Evolutionary conservation across 2,797 vertebrate genomes (phyloP), one percentile per base, ranked within the genome.

Genomic region (Poecilia velifera): DNA sequence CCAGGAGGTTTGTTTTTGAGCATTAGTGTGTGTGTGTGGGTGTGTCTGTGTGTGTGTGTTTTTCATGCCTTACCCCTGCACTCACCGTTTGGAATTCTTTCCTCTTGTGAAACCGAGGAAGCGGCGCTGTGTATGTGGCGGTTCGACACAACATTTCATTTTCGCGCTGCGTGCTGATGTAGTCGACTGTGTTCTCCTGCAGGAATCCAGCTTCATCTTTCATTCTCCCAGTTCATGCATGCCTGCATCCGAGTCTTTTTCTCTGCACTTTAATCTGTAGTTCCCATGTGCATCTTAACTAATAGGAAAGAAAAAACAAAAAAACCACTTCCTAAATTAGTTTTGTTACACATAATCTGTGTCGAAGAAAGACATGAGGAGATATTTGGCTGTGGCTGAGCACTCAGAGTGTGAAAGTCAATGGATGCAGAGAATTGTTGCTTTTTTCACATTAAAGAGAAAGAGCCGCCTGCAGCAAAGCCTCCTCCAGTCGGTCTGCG

Each of bases 81-180:
- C 80, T 82, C 82, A 76, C 87, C 64, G 66, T 84, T 90, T 90
- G 76, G 85, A 85, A 93, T 91, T 91, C 82, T 90, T 92, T 92
- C 88, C 92, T 92, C 85, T 89, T 85, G 88, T 88, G 87, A 90
- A 92, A 90, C 79, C 45, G 75, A 82, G 81, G 86, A 90, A 83
- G 87, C 82, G 71, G 84, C 90, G 76, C 84, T 87, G 85, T 91
- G 93, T 90, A 86, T 90, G 87, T 82, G 85, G 91, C 80, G 85
- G 84, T 88, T 87, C 86, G 91, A 90, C 90, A 90, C 84, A 85
- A 88, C 84, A 85, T 89, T 91, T 91, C 84, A 89, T 94, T 93
- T 90, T 90, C 73, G 88, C 84, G 62, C 76, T 84, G 87, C 88
- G 89, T 78, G 89, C 84, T 84, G 81, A 87, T 89, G 86, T 81